Base-by-base conservation (phyloP, 2,888 invertebrate species). In the Ditula angustiorana region DNA sequence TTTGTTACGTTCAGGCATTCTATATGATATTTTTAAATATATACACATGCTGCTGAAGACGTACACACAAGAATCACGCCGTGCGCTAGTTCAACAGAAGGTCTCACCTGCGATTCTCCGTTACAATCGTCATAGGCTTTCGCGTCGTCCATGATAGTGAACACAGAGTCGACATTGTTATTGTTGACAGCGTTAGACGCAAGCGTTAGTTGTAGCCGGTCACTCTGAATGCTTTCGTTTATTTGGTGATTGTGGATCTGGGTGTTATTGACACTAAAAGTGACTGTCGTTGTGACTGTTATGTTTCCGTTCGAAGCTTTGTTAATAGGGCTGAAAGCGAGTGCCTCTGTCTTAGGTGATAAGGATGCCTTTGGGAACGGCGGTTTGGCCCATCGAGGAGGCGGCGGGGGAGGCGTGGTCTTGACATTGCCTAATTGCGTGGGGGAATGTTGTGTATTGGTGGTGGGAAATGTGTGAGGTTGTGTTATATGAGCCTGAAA, bases 381-480 rank as follows among this genome's bases (percentile, higher is more conserved):
- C 0, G 97, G 97, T 82, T 97, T 97, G 0, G 96, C 95, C 97
- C 97, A 97, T 76, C 97, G 93, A 11, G 97, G 96, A 0, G 97
- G 97, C 0, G 97, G 97, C 0, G 96, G 96, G 5, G 97, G 97
- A 1, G 97, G 97, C 30, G 96, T 96, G 50, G 88, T 94, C 82
- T 92, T 92, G 50, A 83, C 76, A 68, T 74, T 83, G 66, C 78
- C 83, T 50, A 71, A 56, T 69, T 81, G 88, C 67, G 85, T 90
- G 71, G 90, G 92, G 71, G 92, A 92, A 69, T 86, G 85, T 77
- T 85, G 88, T 60, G 83, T 82, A 72, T 85, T 87, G 72, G 84
- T 78, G 58, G 85, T 86, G 49, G 90, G 92, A 77, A 92, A 92
- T 78, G 92, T 85, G 73, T 93, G 93, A 74, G 93, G 93, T 73